Conservation (phyloP, 2,113 vertebrate species). For the Kobus ellipsiprymnus region DNA sequence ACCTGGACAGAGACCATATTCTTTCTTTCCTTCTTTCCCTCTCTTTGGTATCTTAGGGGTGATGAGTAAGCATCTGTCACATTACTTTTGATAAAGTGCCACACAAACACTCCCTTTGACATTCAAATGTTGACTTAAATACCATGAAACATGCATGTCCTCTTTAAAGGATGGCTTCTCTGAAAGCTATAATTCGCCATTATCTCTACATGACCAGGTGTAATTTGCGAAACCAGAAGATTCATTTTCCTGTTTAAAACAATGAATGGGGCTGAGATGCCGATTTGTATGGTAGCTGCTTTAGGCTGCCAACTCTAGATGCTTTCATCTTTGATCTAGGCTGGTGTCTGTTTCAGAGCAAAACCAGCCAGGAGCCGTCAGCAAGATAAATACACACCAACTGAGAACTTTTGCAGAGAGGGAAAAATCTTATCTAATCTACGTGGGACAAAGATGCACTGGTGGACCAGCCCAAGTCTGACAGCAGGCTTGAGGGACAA, state of each 20-base stretch:
- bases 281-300: neutral
- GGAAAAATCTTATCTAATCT: neutral
- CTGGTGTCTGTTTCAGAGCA: neutral
- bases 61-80: neutral
- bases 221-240: neutral
- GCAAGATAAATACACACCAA: neutral
- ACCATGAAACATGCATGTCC: neutral
- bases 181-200: neutral
- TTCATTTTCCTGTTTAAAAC: neutral
- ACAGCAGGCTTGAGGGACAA: neutral
- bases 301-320: neutral
- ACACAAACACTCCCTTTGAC: neutral
- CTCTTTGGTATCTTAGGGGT: neutral
- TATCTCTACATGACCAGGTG: conserved; percentile 32
- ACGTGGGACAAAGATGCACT: neutral
- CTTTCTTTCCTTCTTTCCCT: neutral
- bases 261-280: neutral
- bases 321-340: conserved; percentile 24
- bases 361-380: neutral
- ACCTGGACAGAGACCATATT: neutral
- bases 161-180: neutral
- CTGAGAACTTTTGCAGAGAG: neutral
- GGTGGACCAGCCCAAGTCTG: too few relatives aligned
- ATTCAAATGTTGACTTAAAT: conserved; percentile 39
- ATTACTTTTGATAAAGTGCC: neutral